Evolutionary conservation across 2,113 vertebrate species (phyloP), one percentile per base, ranked within the genome.

Genomic region (Corydoras sp.): DNA sequence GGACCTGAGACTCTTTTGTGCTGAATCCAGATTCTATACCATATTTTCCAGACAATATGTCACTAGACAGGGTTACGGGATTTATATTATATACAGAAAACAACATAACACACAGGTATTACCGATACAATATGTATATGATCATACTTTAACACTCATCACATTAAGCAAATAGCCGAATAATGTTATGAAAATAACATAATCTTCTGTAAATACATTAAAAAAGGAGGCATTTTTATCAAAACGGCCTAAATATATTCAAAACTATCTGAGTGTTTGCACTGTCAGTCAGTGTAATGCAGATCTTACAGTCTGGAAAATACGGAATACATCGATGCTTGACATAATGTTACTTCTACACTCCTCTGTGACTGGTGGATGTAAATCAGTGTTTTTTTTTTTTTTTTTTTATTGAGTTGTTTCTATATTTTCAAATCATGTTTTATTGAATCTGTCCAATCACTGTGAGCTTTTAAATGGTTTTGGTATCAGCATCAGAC

Each of bases 381-480:
- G 43, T 76, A 62, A 32, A 32, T 54, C 3, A 62, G 48, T 53
- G 30, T 49, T 50, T 59, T 18, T 51, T 24, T 32, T 18, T 65
- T 49, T 50, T 59, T 18, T 51, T 53, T 51, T 30, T 59, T 10
- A 18, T 62, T 32, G 5, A 50, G 29, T 70, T 9, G 9, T 32
- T 53, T 31, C 15, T 35, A 11, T 5, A n/a, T 54, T 48, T 29
- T 75, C 63, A 43, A 62, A 65, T 50, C 53, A 76, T 62, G 30
- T 67, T 50, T 60, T 68, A 56, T 78, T 73, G 72, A 64, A 64
- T 68, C 71, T 79, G 69, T 79, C 71, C 53, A 61, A 64, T 61
- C 77, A 79, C 73, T 79, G 77, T 79, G 77, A 79, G 48, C 69
- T 59, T 70, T 58, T n/a, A 43, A 58, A 65, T 62, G 64, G 61